phyloP scores from a whole-genome alignment of 2,888 invertebrate species.

The Folsomia candida region DNA sequence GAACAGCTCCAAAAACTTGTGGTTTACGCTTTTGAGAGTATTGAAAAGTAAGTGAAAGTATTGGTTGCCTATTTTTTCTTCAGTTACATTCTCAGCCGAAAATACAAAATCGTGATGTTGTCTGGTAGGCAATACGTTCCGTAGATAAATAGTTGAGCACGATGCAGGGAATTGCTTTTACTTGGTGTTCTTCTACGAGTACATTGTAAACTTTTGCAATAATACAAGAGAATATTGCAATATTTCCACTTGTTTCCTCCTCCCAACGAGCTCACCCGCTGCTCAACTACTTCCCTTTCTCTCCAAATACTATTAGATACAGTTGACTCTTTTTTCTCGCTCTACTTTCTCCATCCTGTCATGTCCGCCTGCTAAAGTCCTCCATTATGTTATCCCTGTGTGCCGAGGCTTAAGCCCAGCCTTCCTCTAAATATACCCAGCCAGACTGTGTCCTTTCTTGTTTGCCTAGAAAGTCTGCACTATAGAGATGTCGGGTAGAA shows the following conservation, averaged over 20 bases:
- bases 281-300: not conserved
- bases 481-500: too few species aligned
- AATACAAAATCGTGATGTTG: too few species aligned
- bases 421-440: too few species aligned
- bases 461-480: too few species aligned
- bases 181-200: not conserved
- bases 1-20: conserved; percentile 75
- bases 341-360: conserved; percentile 9
- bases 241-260: not conserved
- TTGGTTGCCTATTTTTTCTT: not conserved
- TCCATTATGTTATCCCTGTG: too few species aligned
- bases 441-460: too few species aligned
- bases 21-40: conserved; percentile 80
- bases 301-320: not conserved
- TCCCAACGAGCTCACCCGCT: not conserved
- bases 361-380: too few species aligned
- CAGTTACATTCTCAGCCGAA: not conserved
- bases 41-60: conserved; percentile 62
- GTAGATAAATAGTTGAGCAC: not conserved
- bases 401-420: not conserved
- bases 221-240: conserved; percentile 1
- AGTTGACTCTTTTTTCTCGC: not conserved
- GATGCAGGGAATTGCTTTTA: not conserved
- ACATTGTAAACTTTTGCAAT: conserved; percentile 4
- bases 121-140: too few species aligned